Evolutionary conservation across 2,113 vertebrate genomes (phyloP), one percentile per base, ranked within the genome.

Genomic region (Leucoraja erinaceus): DNA sequence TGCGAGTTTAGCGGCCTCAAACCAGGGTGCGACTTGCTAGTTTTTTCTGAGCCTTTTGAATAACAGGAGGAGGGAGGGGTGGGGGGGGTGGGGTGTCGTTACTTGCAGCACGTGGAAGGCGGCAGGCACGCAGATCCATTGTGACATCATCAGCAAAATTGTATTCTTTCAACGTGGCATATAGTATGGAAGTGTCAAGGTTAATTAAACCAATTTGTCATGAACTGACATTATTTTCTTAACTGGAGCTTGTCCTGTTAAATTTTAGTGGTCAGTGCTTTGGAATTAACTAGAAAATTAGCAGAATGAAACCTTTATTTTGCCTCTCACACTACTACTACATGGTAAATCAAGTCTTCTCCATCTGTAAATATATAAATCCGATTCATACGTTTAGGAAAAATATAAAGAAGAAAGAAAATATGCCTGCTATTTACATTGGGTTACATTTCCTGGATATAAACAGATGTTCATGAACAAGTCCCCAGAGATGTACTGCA

Each of bases 341-440:
- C n/a, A 90, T 12, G 25, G 25, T 68, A 91, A 72, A 91, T 38
- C 72, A 91, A 91, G 20, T 72, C 66, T 91, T 66, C 22, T 47
- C 9, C 38, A 72, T 91, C 90, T 74, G 38, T 68, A 91, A 91
- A 70, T 91, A 91, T 28, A 91, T 91, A 70, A 91, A 74, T 38
- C 18, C 72, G 10, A 91, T 54, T 33, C 31, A 91, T 74, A 91
- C 90, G 22, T 68, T 91, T 70, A 10, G 1, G 10, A 74, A 72
- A 33, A 54, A 74, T 47, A 54, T 74, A 54, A 54, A 1, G 31
- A 54, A 1, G 31, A 91, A 68, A 72, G 18, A 91, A 68, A 91
- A 91, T 72, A 91, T 91, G 90, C 90, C 72, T 91, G 90, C 72
- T 91, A 91, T 91, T 91, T 91, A 91, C 90, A 72, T 72, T 74